Conservation (phyloP, 2,888 invertebrate genomes). For the Diogma glabrata region DNA sequence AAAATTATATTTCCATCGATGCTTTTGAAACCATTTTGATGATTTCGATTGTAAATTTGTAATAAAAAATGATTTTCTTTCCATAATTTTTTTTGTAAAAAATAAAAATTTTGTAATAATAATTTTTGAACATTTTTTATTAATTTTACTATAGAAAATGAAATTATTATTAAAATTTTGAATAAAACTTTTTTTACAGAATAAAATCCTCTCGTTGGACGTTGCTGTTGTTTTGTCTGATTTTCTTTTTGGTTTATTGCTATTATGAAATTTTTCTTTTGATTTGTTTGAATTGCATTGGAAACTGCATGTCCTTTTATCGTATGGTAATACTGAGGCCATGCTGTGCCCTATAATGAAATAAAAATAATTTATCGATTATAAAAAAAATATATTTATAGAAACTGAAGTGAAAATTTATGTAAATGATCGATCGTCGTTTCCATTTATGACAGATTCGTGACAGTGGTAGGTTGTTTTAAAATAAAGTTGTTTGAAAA, state of each 20-base stretch:
- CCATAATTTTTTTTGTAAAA: slow-evolving; percentile 8
- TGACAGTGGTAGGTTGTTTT: too few species aligned
- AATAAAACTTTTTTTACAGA: slow-evolving; percentile 6
- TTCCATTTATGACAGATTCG: too few species aligned
- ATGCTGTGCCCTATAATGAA: slow-evolving; percentile 38
- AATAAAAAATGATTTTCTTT: not conserved
- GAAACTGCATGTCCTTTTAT: slow-evolving; percentile 27
- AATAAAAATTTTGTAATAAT: not conserved
- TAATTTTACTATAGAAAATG: not conserved
- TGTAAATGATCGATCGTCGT: too few species aligned
- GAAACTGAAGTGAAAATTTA: too few species aligned
- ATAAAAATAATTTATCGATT: slow-evolving; percentile 12
- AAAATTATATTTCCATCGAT: too few species aligned
- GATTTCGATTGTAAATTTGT: too few species aligned
- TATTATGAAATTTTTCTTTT: slow-evolving; percentile 1
- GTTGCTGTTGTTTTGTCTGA: slow-evolving; percentile 5
- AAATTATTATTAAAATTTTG: slow-evolving; percentile 5
- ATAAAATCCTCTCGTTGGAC: slow-evolving; percentile 9
- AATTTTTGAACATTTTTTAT: slow-evolving; percentile 8
- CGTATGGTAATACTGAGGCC: slow-evolving; percentile 38
- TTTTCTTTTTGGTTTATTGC: slow-evolving; percentile 4
- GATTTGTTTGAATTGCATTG: slow-evolving; percentile 14
- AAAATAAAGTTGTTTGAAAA: too few species aligned
- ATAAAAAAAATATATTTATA: not conserved
- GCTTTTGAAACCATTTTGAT: too few species aligned